Conservation (phyloP, 2,113 vertebrate species). For the Helogale parvula region DNA sequence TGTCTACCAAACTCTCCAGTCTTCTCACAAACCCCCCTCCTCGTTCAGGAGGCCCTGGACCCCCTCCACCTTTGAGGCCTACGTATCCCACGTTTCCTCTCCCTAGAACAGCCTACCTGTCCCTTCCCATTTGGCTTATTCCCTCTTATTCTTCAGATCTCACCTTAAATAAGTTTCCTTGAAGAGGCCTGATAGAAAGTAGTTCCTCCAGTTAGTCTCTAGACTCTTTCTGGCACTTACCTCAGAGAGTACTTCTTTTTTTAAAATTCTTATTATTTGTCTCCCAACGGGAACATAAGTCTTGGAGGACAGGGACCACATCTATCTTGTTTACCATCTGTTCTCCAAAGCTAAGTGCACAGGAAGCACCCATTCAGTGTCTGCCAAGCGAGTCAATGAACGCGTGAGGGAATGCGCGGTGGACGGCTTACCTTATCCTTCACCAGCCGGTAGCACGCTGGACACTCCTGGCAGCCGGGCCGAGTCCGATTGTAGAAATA, state of each 20-base stretch:
- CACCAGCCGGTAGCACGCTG: slow-evolving; percentile 95
- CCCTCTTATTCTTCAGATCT: neutral
- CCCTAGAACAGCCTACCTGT: neutral
- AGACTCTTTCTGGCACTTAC: neutral
- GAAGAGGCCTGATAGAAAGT: neutral
- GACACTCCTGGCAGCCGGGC: slow-evolving; percentile 97
- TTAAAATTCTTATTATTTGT: neutral
- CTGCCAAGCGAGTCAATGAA: neutral
- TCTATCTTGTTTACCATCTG: neutral
- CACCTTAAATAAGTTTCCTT: neutral
- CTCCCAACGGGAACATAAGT: neutral
- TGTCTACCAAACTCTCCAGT: neutral
- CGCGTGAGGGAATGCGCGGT: fast-evolving
- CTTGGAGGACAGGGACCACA: neutral
- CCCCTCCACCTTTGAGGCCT: neutral
- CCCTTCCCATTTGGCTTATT: neutral
- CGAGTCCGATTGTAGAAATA: slow-evolving; percentile 97
- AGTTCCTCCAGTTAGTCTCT: neutral
- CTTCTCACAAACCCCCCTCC: neutral
- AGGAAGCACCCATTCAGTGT: neutral
- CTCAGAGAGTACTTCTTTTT: neutral
- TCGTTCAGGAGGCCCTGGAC: neutral
- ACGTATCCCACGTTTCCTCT: neutral
- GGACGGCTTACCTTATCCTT: slow-evolving; percentile 92
- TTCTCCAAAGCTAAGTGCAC: neutral